These are phyloP conservation scores for Lasioglossum figueresi DNA, from an alignment of 2,888 invertebrate species.

Conservation along the genomic window DNA sequence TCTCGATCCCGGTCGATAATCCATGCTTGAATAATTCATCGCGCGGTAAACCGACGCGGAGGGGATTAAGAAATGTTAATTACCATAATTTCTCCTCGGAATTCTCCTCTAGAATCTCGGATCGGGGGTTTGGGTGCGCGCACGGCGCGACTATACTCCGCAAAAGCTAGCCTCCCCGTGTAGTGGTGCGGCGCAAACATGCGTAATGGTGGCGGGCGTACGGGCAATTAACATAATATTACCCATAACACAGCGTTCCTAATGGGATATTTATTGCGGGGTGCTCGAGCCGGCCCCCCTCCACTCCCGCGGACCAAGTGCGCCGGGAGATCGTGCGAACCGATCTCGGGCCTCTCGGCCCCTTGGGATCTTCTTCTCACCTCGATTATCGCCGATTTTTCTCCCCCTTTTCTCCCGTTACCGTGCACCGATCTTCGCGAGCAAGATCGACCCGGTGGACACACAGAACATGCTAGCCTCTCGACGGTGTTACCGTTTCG, in stretches of 20 bases:
- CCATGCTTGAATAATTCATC: constrained; percentile 24
- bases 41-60: background rate
- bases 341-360: constrained; percentile 44
- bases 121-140: constrained; percentile 1
- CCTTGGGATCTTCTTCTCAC: constrained; percentile 55
- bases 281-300: background rate
- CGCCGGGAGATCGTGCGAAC: constrained; percentile 65
- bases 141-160: constrained; percentile 13
- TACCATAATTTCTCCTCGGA: constrained; percentile 28
- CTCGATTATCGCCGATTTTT: constrained; percentile 64
- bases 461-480: background rate
- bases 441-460: constrained; percentile 19
- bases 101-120: constrained; percentile 9
- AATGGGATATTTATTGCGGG: constrained; percentile 74
- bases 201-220: constrained; percentile 32
- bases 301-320: constrained; percentile 11
- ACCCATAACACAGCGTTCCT: constrained; percentile 69
- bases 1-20: background rate
- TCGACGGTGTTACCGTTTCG: background rate
- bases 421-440: background rate
- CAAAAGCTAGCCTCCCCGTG: constrained; percentile 13
- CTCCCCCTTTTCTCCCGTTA: constrained; percentile 32
- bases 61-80: constrained; percentile 32
- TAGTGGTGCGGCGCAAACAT: constrained; percentile 19
- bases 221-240: constrained; percentile 72